Conservation (phyloP, 2,797 vertebrate genomes). For the Nyctalus aviator region DNA sequence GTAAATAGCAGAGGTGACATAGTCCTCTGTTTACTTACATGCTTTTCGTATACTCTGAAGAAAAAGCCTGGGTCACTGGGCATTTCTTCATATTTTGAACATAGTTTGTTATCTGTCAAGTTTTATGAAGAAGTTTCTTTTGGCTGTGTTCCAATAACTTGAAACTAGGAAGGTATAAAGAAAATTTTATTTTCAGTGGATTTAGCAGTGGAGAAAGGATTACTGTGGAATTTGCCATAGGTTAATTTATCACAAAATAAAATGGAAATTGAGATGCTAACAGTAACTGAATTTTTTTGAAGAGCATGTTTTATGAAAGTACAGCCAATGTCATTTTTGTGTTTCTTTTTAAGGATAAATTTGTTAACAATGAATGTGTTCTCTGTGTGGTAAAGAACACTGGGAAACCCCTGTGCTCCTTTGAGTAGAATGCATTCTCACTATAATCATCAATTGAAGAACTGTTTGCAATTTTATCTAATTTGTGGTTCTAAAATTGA, state of each 20-base stretch:
- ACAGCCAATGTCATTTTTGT: neutral
- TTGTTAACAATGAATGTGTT: constrained; percentile 3
- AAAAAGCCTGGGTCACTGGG: neutral
- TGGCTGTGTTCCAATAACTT: neutral
- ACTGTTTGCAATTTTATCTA: neutral
- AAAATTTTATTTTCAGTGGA: constrained; percentile 8
- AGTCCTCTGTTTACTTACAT: constrained; percentile 36
- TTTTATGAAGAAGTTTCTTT: constrained; percentile 32
- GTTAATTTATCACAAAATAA: constrained; percentile 17
- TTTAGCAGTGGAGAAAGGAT: neutral
- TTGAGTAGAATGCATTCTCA: neutral
- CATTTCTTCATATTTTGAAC: constrained; percentile 47
- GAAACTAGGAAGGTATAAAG: neutral
- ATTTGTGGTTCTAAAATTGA: constrained; percentile 33
- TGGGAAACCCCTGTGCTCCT: neutral
- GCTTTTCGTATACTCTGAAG: neutral
- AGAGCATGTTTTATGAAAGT: constrained; percentile 21
- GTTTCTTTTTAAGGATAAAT: neutral
- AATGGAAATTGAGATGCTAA: neutral
- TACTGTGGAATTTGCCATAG: neutral
- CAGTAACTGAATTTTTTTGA: neutral
- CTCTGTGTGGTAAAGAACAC: neutral
- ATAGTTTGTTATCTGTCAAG: neutral
- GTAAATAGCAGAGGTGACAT: neutral
- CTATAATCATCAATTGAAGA: neutral